phyloP scores from a whole-genome alignment of 2,888 invertebrate genomes.

The Mesoligia furuncula region DNA sequence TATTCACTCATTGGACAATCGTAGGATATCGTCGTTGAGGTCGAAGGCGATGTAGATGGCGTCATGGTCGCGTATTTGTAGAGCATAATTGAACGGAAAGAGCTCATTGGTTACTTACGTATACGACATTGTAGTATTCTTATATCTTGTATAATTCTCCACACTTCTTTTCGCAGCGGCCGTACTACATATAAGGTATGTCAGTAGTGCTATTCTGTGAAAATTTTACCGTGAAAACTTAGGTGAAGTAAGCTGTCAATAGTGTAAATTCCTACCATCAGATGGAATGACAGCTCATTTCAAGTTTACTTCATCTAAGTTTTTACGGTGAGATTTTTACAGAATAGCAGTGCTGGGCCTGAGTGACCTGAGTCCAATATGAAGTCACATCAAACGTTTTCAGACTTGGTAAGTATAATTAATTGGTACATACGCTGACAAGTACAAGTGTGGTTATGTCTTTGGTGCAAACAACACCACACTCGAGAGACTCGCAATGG shows the following conservation, averaged over 20 bases:
- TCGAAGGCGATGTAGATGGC: neutral
- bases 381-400: too few species aligned
- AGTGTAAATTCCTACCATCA: too few species aligned
- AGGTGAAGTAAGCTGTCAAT: too few species aligned
- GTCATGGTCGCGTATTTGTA: neutral
- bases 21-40: neutral
- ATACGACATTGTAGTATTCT: neutral
- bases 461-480: neutral
- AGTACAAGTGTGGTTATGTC: too few species aligned
- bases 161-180: neutral
- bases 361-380: too few species aligned
- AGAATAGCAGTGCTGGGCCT: too few species aligned
- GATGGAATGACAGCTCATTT: too few species aligned
- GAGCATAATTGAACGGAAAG: slow-evolving; percentile 19
- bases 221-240: too few species aligned
- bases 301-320: too few species aligned
- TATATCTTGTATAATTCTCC: neutral
- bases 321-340: too few species aligned
- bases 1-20: neutral
- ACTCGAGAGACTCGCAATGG: too few species aligned
- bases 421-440: neutral
- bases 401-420: too few species aligned
- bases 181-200: neutral
- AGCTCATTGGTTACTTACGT: slow-evolving; percentile 12
- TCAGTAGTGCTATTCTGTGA: neutral